Conservation (phyloP, 92 coral and sea anemone species). For the Plumapathes pennacea region DNA sequence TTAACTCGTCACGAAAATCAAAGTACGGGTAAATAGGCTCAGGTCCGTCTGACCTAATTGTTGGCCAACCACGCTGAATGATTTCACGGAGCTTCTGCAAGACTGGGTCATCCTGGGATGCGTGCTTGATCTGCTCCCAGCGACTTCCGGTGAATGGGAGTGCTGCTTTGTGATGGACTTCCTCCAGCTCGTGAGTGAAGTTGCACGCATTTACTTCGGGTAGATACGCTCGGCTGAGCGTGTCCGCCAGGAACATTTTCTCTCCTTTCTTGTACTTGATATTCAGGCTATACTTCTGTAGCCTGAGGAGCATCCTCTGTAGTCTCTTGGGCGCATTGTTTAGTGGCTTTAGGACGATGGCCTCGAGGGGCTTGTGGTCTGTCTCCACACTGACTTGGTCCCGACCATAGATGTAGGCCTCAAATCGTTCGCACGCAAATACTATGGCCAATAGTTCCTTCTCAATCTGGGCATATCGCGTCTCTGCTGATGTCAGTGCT, state of each 20-base stretch:
- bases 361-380: slow-evolving; percentile 23
- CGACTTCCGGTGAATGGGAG: slow-evolving; percentile 28
- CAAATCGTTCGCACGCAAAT: slow-evolving; percentile 12
- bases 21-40: slow-evolving; percentile 33
- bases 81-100: slow-evolving; percentile 39
- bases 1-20: slow-evolving; percentile 39
- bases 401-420: slow-evolving; percentile 7
- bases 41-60: slow-evolving; percentile 30
- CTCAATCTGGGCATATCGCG: slow-evolving; percentile 23
- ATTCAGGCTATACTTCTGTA: slow-evolving; percentile 22
- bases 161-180: slow-evolving; percentile 14
- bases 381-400: slow-evolving; percentile 17
- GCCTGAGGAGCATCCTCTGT: slow-evolving; percentile 36
- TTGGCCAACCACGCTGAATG: slow-evolving; percentile 55
- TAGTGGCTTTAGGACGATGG: slow-evolving; percentile 27
- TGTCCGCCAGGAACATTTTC: slow-evolving; percentile 7
- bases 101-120: slow-evolving; percentile 50
- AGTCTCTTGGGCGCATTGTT: slow-evolving; percentile 26
- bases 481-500: slow-evolving; percentile 17
- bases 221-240: slow-evolving; percentile 23
- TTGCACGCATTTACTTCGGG: slow-evolving; percentile 12
- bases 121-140: slow-evolving; percentile 25
- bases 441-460: slow-evolving; percentile 23
- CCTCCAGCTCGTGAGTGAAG: slow-evolving; percentile 36
- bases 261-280: slow-evolving; percentile 19